phyloP scores from a whole-genome alignment of 2,113 vertebrate genomes.

The Rallus limicola region DNA sequence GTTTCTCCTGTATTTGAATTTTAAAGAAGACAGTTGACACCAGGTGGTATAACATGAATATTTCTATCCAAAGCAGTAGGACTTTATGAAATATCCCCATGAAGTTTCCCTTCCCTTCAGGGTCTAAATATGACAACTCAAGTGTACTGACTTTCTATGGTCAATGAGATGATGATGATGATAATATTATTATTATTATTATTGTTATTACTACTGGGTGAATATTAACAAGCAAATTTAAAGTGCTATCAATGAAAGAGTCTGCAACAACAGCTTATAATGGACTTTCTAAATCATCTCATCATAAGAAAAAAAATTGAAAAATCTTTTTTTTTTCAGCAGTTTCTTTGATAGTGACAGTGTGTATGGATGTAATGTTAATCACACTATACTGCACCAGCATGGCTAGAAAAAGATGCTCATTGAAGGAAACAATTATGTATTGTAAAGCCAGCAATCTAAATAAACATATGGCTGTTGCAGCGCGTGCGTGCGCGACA shows the following conservation, averaged over 20 bases:
- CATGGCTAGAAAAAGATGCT: neutral
- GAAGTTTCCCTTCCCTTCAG: neutral
- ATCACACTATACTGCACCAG: neutral
- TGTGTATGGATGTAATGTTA: neutral
- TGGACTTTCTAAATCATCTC: slow-evolving; percentile 6
- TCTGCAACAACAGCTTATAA: neutral
- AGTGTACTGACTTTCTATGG: neutral
- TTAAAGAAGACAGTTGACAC: neutral
- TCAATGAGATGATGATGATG: neutral
- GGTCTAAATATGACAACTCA: neutral
- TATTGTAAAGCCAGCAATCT: neutral
- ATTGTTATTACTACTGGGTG: neutral
- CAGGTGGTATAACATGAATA: neutral
- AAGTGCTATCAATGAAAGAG: neutral
- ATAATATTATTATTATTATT: neutral
- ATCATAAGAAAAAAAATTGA: neutral
- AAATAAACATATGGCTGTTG: neutral
- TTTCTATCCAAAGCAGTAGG: neutral
- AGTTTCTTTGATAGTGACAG: neutral
- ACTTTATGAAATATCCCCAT: neutral
- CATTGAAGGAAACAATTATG: slow-evolving; percentile 24
- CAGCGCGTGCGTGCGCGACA: neutral
- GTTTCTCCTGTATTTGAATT: neutral
- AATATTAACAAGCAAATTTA: slow-evolving; percentile 1
- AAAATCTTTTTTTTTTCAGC: neutral